A percentile compares a stretch with the other conserved stretches of the same genome.
Evolutionary conservation across 1,140 invertebrate species (phyloP).

Genomic region (Drosophila sproati): DNA sequence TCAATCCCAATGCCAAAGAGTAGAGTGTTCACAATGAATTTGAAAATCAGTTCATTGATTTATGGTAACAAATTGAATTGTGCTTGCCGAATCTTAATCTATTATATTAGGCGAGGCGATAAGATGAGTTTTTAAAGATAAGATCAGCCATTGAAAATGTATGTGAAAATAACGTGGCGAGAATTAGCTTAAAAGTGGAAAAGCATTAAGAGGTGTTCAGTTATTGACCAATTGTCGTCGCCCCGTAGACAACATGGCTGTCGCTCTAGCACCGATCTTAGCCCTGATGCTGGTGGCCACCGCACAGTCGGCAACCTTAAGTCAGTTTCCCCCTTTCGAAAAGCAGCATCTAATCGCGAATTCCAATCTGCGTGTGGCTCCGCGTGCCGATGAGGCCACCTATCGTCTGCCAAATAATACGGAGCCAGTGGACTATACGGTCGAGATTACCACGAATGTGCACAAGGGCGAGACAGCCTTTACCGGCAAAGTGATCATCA

Average conservation of each 20-base stretch:
- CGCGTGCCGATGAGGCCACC: slow-evolving; percentile 48
- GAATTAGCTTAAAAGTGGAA: slow-evolving; percentile 60
- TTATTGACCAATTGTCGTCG: slow-evolving; percentile 56
- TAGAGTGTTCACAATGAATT: neutral
- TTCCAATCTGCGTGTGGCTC: slow-evolving; percentile 46
- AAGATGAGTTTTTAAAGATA: slow-evolving; percentile 32
- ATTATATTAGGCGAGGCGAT: too few species aligned
- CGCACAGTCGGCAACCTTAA: slow-evolving; percentile 54
- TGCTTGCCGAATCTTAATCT: neutral
- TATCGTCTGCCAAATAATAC: slow-evolving; percentile 87
- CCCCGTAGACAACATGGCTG: slow-evolving; percentile 56
- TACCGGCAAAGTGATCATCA: slow-evolving; percentile 87
- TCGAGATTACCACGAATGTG: slow-evolving; percentile 87
- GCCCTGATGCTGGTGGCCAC: slow-evolving; percentile 46
- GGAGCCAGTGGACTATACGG: slow-evolving; percentile 87
- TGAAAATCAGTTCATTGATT: slow-evolving; percentile 22
- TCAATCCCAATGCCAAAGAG: neutral
- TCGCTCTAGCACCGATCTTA: slow-evolving; percentile 44
- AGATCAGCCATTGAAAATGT: slow-evolving; percentile 16
- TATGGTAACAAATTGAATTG: slow-evolving; percentile 15
- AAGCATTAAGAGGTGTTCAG: slow-evolving; percentile 25
- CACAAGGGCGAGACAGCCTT: slow-evolving; percentile 85
- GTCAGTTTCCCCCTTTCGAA: slow-evolving; percentile 53
- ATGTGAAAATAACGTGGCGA: neutral
- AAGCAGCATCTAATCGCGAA: slow-evolving; percentile 46